Evolutionary conservation across 1,140 invertebrate species (phyloP).

Genomic region (Paracyclopina nana): DNA sequence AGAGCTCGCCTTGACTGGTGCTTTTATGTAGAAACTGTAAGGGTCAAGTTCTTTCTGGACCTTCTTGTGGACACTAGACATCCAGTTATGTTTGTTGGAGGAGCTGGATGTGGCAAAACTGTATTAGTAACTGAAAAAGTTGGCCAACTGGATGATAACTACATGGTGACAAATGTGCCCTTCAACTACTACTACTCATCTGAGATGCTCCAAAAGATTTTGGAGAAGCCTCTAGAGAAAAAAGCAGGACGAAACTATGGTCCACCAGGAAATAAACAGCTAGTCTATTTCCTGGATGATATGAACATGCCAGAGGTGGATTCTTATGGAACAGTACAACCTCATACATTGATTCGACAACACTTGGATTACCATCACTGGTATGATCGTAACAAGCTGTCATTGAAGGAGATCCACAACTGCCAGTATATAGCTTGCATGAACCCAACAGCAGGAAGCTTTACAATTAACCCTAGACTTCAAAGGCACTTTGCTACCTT

Average conservation of each 20-base stretch:
- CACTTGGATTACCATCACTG: conserved; percentile 89
- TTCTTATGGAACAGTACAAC: conserved; percentile 79
- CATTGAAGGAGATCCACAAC: conserved; percentile 84
- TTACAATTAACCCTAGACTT: conserved; percentile 80
- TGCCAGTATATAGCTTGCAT: conserved; percentile 91
- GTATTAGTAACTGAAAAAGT: conserved; percentile 71
- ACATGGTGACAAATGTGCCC: conserved; percentile 68
- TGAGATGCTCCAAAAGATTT: conserved; percentile 81
- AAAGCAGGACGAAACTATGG: conserved; percentile 89
- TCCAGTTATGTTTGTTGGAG: conserved; percentile 78
- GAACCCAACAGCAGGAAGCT: conserved; percentile 91
- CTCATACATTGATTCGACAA: conserved; percentile 81
- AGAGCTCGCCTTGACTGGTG: background rate
- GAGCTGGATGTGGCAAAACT: conserved; percentile 75
- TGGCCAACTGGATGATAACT: conserved; percentile 54
- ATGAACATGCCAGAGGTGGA: conserved; percentile 98
- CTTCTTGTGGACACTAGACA: conserved; percentile 62
- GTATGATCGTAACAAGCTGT: conserved; percentile 76
- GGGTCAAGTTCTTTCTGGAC: conserved; percentile 72
- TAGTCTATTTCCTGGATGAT: conserved; percentile 94
- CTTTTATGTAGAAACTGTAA: conserved; percentile 51
- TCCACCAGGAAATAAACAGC: conserved; percentile 73
- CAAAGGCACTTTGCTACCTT: conserved; percentile 87
- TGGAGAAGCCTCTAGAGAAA: conserved; percentile 90
- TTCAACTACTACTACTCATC: conserved; percentile 94